Evolutionary conservation across 2,888 invertebrate species (phyloP).

Genomic region (Sialis lutaria): DNA sequence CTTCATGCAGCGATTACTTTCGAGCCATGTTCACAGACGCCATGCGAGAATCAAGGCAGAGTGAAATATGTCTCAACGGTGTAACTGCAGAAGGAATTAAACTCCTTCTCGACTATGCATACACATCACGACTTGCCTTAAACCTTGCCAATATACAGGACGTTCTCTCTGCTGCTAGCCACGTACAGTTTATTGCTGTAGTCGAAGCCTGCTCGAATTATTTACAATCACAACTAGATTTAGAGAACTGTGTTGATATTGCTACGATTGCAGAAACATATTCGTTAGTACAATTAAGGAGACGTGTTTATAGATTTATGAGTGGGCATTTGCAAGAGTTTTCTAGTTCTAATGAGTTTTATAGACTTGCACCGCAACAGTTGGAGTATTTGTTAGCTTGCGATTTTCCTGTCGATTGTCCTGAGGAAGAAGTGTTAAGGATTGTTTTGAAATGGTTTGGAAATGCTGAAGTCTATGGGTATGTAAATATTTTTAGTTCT

Average conservation of each 20-base stretch:
- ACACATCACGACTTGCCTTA: constrained; percentile 43
- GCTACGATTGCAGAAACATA: constrained; percentile 52
- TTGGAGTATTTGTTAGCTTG: constrained; percentile 40
- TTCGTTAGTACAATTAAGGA: constrained; percentile 36
- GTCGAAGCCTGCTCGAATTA: constrained; percentile 48
- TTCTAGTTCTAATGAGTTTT: constrained; percentile 38
- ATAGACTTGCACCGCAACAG: constrained; percentile 38
- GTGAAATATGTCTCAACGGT: constrained; percentile 45
- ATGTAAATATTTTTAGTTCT: constrained; percentile 4
- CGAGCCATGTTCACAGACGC: constrained; percentile 59
- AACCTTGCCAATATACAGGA: constrained; percentile 47
- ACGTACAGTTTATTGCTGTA: constrained; percentile 43
- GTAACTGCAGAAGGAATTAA: constrained; percentile 46
- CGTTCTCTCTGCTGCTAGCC: constrained; percentile 49
- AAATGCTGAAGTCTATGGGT: constrained; percentile 21
- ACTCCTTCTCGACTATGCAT: constrained; percentile 46
- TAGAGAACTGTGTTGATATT: constrained; percentile 56
- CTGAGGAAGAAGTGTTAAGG: constrained; percentile 38
- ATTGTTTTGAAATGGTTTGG: constrained; percentile 42
- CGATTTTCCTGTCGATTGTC: constrained; percentile 51
- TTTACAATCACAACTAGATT: constrained; percentile 43
- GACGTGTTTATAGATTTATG: constrained; percentile 44
- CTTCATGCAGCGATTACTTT: constrained; percentile 58
- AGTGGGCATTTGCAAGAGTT: constrained; percentile 43
- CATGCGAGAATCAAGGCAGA: constrained; percentile 45